Evolutionary conservation across 2,113 vertebrate species (phyloP).

Genomic region (Ploceus nigricollis): DNA sequence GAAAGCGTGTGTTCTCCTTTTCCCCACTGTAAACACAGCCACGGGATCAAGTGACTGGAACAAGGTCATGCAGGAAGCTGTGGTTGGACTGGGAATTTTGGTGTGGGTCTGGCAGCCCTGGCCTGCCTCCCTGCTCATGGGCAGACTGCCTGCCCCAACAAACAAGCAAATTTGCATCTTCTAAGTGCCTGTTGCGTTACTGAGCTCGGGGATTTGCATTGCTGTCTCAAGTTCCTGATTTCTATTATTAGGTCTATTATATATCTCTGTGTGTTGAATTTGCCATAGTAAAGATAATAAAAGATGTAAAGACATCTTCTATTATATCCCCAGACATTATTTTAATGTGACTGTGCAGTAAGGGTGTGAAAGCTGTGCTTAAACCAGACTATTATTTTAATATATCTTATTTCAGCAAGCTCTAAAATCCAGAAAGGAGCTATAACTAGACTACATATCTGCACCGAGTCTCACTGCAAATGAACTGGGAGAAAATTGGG

Average conservation of each 20-base stretch:
- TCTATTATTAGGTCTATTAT: not conserved
- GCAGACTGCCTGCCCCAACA: not conserved
- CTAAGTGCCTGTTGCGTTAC: not conserved
- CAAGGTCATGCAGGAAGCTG: slow-evolving; percentile 21
- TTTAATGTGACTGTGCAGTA: not conserved
- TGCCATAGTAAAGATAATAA: not conserved
- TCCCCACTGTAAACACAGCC: not conserved
- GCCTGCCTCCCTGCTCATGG: not conserved
- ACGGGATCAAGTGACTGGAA: not conserved
- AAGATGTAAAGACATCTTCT: not conserved
- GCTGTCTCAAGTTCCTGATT: not conserved
- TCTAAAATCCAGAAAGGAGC: not conserved
- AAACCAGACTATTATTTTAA: not conserved
- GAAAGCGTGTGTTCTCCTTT: not conserved
- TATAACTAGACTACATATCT: not conserved
- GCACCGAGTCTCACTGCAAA: not conserved
- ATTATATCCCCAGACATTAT: not conserved
- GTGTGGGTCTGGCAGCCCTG: not conserved
- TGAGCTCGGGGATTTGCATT: not conserved
- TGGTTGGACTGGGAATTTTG: not conserved
- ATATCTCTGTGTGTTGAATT: not conserved
- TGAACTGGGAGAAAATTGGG: not conserved
- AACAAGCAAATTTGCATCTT: slow-evolving; percentile 2
- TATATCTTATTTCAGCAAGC: not conserved
- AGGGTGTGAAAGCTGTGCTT: not conserved